phyloP scores from a whole-genome alignment of 2,113 vertebrate species.

The Corvus hawaiiensis region DNA sequence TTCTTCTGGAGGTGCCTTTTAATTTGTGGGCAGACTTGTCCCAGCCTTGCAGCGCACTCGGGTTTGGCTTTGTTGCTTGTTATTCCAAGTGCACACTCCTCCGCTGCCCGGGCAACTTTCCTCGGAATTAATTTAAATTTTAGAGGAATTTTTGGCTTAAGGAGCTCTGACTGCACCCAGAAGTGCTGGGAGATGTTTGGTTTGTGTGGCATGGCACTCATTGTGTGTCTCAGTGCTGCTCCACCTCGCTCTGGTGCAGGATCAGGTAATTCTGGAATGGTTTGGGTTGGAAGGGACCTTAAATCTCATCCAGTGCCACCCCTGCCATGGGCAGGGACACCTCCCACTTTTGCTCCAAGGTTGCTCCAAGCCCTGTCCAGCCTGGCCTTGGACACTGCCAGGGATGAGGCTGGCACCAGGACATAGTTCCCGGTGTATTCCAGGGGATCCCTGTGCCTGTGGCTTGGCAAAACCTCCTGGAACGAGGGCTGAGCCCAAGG shows the following conservation, averaged over 20 bases:
- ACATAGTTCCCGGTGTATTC: not conserved
- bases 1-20: not conserved
- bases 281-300: not conserved
- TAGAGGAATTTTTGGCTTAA: not conserved
- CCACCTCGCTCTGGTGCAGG: not conserved
- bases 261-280: not conserved
- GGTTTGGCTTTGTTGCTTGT: not conserved
- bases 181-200: not conserved
- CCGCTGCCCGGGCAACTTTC: not conserved
- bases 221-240: not conserved
- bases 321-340: not conserved
- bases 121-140: not conserved
- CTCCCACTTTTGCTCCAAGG: not conserved
- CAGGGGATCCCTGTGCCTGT: not conserved
- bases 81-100: not conserved
- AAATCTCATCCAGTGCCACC: not conserved
- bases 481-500: not conserved
- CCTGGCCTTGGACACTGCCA: not conserved
- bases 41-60: not conserved
- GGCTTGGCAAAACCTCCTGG: not conserved
- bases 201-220: not conserved
- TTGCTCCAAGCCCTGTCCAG: not conserved
- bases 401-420: not conserved
- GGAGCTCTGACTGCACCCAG: not conserved
- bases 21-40: not conserved